Base-by-base conservation (phyloP, 23 tunicate species). In the Trididemnum nubilum region DNA sequence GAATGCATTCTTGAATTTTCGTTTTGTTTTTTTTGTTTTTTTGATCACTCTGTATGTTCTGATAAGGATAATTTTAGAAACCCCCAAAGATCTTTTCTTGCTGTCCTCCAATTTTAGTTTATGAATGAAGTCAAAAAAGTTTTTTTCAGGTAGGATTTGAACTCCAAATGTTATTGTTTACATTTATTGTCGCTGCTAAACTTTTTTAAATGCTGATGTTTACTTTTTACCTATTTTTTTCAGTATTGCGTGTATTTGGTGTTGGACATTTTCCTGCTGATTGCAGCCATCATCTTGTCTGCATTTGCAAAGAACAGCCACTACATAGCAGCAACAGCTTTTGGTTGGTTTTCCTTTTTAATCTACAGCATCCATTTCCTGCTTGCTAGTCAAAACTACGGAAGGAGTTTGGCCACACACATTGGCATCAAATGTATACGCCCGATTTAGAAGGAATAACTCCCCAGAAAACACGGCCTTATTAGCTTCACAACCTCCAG, bases 351-450 rank as follows among this genome's bases (percentile, higher is more conserved):
- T 59, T 33, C 79, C 34, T 63, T 83, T 9, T 33, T 80, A 1
- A 19, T 90, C 30, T 90, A 85, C 34, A 27, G 58, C 7, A n/a
- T 90, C 21, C 96, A 90, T 64, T 90, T 90, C n/a, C 39, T 90
- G 96, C 30, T 34, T 90, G 33, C 77, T 90, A 64, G 88, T 90
- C 0, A 61, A 82, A 57, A 90, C 80, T 37, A 88, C 88, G 0
- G 96, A 90, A 58, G 85, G 85, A 19, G 57, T 49, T 33, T 90
- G 96, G 96, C 96, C 96, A 2, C 82, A 80, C 29, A 35, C 58
- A 21, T 44, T 83, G 40, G 54, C 63, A 4, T 36, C 61, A 15
- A 23, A 21, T 39, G 39, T 64, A 49, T 70, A 37, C 36, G 44
- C 29, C 9, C 40, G 74, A 51, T 21, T 12, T 12, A 22, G 30